phyloP scores from a whole-genome alignment of 1,140 invertebrate genomes.

The Orussus abietinus region DNA sequence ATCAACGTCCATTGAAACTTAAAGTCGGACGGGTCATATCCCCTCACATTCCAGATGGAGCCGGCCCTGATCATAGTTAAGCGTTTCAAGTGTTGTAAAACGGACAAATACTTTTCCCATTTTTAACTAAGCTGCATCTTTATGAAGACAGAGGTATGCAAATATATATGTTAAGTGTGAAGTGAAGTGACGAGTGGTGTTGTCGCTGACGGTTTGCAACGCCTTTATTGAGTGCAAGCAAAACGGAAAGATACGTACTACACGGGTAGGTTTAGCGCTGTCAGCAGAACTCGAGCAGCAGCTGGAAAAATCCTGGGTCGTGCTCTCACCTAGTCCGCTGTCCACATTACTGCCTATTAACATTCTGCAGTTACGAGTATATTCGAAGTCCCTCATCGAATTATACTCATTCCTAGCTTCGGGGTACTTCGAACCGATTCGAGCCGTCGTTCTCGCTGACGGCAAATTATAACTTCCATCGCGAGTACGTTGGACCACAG shows the following conservation, averaged over 20 bases:
- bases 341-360: slow-evolving; percentile 47
- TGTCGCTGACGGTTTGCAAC: too few species aligned
- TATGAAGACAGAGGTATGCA: too few species aligned
- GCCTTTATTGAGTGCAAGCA: slow-evolving; percentile 21
- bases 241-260: slow-evolving; percentile 40
- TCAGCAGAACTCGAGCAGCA: slow-evolving; percentile 52
- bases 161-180: too few species aligned
- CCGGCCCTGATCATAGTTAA: too few species aligned
- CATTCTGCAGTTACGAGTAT: slow-evolving; percentile 45
- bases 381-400: slow-evolving; percentile 44
- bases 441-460: slow-evolving; percentile 34
- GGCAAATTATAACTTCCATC: slow-evolving; percentile 46
- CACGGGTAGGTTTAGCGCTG: slow-evolving; percentile 46
- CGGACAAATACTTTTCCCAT: too few species aligned
- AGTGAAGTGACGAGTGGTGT: too few species aligned
- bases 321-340: slow-evolving; percentile 52
- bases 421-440: slow-evolving; percentile 37
- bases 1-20: too few species aligned
- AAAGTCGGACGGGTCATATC: too few species aligned
- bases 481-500: slow-evolving; percentile 43
- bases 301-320: slow-evolving; percentile 52
- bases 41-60: too few species aligned
- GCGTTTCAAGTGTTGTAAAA: too few species aligned
- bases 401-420: slow-evolving; percentile 39
- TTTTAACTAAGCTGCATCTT: too few species aligned